Base-by-base conservation (phyloP, 2,797 vertebrate species). In the Sarcoramphus papa region DNA sequence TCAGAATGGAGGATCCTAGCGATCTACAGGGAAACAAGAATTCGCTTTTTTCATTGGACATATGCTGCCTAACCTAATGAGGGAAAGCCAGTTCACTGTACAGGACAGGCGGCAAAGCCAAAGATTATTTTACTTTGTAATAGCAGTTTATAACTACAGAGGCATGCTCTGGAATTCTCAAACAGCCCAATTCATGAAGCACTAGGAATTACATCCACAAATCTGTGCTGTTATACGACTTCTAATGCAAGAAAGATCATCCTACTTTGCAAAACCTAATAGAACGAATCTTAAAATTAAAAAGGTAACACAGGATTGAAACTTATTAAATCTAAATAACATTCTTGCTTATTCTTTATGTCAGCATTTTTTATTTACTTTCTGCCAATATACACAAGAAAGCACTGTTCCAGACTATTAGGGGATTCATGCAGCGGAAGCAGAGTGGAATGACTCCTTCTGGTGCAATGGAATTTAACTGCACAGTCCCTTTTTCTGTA, bases 381-480 rank as follows among this genome's bases (percentile, higher is more conserved):
- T 95, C 80, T 63, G 79, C 33, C 78, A 83, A 72, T 80, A 85
- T 56, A 80, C 73, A 78, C 30, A 91, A 91, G 77, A 79, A 96
- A 93, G 43, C 59, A 88, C 64, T 88, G 85, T 90, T 97, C 79
- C 87, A 87, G 77, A 87, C 92, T 92, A 63, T 91, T 92, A 95
- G 51, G 85, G 85, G 76, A 97, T 56, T 94, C 91, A 69, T 7
- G 13, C 28, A 85, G 69, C 5, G 1, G 91, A 80, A 88, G 73
- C 62, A 63, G 85, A 78, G 43, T 45, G 30, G 79, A 97, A 97
- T 86, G 78, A 88, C 68, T 95, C 93, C 94, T 96, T 15, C 93
- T 93, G 89, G 92, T 91, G 51, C 74, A 96, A 89, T 91, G 92
- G 93, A 95, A 93, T 96, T 95, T 91, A 94, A 95, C 69, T 76